Evolutionary conservation across 2,888 invertebrate species (phyloP), one percentile per base, ranked within the genome.

Genomic region (Chloroclysta siterata): DNA sequence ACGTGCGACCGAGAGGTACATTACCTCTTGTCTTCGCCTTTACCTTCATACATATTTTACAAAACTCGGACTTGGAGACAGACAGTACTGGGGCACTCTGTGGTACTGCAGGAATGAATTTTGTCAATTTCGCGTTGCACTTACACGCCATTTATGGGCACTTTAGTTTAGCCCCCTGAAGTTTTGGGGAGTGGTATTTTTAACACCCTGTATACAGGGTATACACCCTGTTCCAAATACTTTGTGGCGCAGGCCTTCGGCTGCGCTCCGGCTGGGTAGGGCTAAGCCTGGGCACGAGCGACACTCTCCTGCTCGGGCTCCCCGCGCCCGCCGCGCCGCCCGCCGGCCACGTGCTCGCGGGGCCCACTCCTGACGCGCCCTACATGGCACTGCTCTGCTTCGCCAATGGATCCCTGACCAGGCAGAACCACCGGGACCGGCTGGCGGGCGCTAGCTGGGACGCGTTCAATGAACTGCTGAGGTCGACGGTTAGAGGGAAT

Each of bases 381-480:
- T 99, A 96, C 86, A 98, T 99, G 97, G 98, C 96, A 0, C 90
- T 99, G 41, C 92, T 99, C 59, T 98, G 98, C 89, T 98, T 96
- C 84, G 97, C 98, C 82, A 99, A 99, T 90, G 99, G 99, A 0
- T 98, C 99, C 0, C 87, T 99, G 22, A 98, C 98, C 0, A 93
- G 99, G 14, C 98, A 99, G 90, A 93, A 95, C 76, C 96, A 98
- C 58, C 91, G 97, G 56, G 94, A 97, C 79, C 86, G 94, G 15
- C 94, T 96, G 60, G 96, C 96, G 0, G 96, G 95, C 41, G 94
- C 95, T 11, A 96, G 95, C 58, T 99, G 99, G 99, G 95, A 96
- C 1, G 94, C 95, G 28, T 99, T 99, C 82, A 96, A 96, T 77
- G 95, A 97, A 74, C 84, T 98, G 51, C 87, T 99, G 44, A 94